Conservation (phyloP, 2,113 vertebrate species). For the Protomyctophum bolini region DNA sequence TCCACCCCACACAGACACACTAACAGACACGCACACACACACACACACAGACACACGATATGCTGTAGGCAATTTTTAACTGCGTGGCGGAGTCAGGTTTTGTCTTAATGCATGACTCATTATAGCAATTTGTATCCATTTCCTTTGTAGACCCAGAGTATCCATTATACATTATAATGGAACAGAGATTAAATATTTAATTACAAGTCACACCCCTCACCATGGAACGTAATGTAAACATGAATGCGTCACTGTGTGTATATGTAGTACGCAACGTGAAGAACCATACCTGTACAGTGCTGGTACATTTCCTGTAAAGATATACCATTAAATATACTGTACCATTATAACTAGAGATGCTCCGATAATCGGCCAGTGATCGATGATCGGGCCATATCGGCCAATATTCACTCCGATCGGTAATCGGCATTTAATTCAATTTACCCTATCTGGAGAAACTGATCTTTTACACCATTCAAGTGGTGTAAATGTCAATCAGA, state of each 20-base stretch:
- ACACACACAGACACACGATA: neutral
- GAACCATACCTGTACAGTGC: too few relatives aligned
- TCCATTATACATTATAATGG: constrained; percentile 8
- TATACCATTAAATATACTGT: too few relatives aligned
- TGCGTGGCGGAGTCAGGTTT: constrained; percentile 4
- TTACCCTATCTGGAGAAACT: too few relatives aligned
- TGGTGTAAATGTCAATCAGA: too few relatives aligned
- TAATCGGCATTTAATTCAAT: too few relatives aligned
- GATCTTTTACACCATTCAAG: too few relatives aligned
- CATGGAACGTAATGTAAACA: neutral
- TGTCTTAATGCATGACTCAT: constrained; percentile 6
- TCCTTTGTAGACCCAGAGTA: constrained; percentile 10
- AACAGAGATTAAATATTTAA: neutral
- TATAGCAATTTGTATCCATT: constrained; percentile 12
- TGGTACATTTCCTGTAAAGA: too few relatives aligned
- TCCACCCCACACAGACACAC: neutral
- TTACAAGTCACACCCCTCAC: neutral
- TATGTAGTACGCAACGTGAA: too few relatives aligned
- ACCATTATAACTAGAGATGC: too few relatives aligned
- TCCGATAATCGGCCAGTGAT: too few relatives aligned
- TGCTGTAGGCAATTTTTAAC: constrained; percentile 7
- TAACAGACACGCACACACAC: neutral
- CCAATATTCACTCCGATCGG: too few relatives aligned
- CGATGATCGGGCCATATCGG: too few relatives aligned
- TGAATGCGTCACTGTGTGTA: neutral